Evolutionary conservation across 35 echinoderm and acorn worm species (phyloP), one percentile per base, ranked within the genome.

Genomic region (Lytechinus pictus): DNA sequence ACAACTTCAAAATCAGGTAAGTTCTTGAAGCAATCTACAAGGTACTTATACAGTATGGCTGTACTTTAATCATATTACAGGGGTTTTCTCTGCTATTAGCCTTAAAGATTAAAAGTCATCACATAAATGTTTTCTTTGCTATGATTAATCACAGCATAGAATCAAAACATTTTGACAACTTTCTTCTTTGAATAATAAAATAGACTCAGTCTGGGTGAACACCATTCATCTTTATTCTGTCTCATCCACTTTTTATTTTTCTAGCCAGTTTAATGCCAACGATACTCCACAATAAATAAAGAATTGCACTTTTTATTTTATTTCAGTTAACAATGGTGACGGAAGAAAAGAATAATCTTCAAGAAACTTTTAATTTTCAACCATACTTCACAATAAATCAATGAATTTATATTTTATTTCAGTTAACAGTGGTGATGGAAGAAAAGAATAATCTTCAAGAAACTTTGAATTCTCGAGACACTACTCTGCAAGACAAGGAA

Each of bases 1-100:
- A 52, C 28, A 91, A 27, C 91, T 94, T 87, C 95, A 97, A 28
- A 52, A 16, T 91, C 92, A 95, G 92, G 96, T 97, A 95, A 96
- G 16, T 89, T 21, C 3, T 44, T 24, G 6, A 52, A 24, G 33
- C 33, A 44, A 44, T 44, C 33, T 44, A 44, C 33, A 44, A 44
- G 33, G n/a, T n/a, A 44, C 33, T n/a, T n/a, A 44, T 44, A 44
- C 33, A 44, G 33, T 44, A 2, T 44, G 33, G 33, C 33, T 44
- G 33, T 44, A 44, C 33, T 44, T 44, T 44, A 44, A 44, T 44
- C 33, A 44, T 44, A 44, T 44, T 44, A 44, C 33, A 44, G 33
- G 33, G 33, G 33, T 44, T 44, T 44, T 44, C 33, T 44, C 33
- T 44, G 33, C 33, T 44, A 44, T 44, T 44, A 44, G 33, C 33